Evolutionary conservation across 2,797 vertebrate genomes (phyloP), one percentile per base, ranked within the genome.

Genomic region (Phataginus tetradactyla): DNA sequence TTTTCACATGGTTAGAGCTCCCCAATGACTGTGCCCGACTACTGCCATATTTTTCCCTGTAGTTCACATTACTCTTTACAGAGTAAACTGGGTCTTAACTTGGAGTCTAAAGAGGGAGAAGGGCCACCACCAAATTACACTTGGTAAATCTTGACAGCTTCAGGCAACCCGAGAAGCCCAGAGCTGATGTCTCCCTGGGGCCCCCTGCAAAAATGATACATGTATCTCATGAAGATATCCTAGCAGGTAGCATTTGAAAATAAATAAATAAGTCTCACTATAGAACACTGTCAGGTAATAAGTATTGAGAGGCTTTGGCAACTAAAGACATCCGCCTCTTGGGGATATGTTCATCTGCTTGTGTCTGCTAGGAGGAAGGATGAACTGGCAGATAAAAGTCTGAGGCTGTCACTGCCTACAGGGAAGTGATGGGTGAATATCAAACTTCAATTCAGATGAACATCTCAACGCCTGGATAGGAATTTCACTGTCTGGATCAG

Each of bases 211-310:
- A 96, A 97, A 90, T 97, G 96, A 96, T 96, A 97, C 68, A 77
- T 96, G 96, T 97, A 96, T 80, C 78, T 93, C 97, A 97, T 95
- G 96, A 98, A 97, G 94, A 90, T 95, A 96, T 97, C 69, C 94
- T 93, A 94, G 90, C 85, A 89, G 49, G 84, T 64, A 93, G 37
- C 45, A 87, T 83, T 90, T 90, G 93, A 88, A 98, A 97, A 96
- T 96, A 97, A 94, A 97, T 96, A 96, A 97, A 90, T 96, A 97
- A 93, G 5, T 93, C 64, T 96, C 37, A 51, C 72, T 79, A 69
- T 86, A 83, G 77, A 90, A 89, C 75, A 93, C 94, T 96, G 91
- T 97, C 97, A 94, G 87, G 74, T 91, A 95, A 80, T 90, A 96
- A 97, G 94, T 95, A 74, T 75, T 0, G 7, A 91, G 86, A 90